Evolutionary conservation across 2,888 invertebrate genomes (phyloP).

Genomic region (Griposia aprilina): DNA sequence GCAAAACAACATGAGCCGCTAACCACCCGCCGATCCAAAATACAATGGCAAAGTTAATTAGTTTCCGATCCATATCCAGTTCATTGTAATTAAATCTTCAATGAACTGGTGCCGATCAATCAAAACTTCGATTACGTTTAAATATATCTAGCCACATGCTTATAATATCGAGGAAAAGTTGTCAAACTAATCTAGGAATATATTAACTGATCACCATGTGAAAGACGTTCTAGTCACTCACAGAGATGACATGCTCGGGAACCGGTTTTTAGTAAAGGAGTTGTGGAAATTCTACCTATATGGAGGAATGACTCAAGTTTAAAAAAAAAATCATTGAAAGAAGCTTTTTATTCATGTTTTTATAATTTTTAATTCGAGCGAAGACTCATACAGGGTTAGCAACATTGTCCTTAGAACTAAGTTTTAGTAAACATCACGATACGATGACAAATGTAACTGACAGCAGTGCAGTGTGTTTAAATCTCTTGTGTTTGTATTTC

Average conservation of each 20-base stretch:
- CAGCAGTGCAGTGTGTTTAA: too few relatives aligned
- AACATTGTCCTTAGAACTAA: too few relatives aligned
- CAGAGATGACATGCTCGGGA: background rate
- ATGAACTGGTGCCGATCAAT: constrained; percentile 43
- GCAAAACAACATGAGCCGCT: background rate
- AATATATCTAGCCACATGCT: constrained; percentile 23
- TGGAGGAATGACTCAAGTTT: background rate
- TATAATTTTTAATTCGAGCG: too few relatives aligned
- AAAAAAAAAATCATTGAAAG: too few relatives aligned
- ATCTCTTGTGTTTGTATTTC: too few relatives aligned
- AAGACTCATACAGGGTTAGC: too few relatives aligned
- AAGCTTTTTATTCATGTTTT: too few relatives aligned
- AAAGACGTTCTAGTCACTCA: background rate
- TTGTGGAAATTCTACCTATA: background rate
- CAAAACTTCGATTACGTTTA: constrained; percentile 55
- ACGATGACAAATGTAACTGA: too few relatives aligned
- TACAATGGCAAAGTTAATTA: constrained; percentile 56
- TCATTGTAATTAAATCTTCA: constrained; percentile 51
- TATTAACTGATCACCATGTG: background rate
- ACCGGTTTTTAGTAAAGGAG: background rate
- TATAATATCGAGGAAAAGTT: constrained; percentile 1
- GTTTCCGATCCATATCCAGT: constrained; percentile 37
- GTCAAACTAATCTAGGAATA: constrained; percentile 16
- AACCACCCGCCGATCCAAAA: constrained; percentile 6
- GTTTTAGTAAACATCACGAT: too few relatives aligned